Evolutionary conservation across 64 coral and sea anemone genomes (phyloP), one percentile per base, ranked within the genome.

Genomic region (Hydrozoanthus tunicans): DNA sequence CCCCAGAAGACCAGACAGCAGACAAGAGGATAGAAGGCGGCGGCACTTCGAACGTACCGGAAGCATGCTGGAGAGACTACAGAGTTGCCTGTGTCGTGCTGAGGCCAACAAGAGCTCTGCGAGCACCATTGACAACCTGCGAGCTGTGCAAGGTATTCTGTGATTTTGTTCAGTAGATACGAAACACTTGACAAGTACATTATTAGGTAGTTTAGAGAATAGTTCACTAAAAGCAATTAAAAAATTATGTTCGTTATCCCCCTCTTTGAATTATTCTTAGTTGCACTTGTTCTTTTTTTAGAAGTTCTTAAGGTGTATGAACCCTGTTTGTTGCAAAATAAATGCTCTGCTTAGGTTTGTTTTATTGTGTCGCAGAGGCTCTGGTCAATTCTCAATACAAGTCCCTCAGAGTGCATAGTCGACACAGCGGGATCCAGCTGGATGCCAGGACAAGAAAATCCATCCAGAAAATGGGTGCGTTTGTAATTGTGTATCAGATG

Each of bases 361-460:
- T 60, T 59, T 75, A 13, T 32, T 15, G 53, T 74, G 69, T 88
- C 73, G 11, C 69, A 88, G 84, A 88, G 24, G 68, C 66, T 73
- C 69, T 88, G 9, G 54, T 32, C 4, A 86, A 67, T 59, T 88
- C 84, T 59, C 84, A 88, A 24, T 88, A 73, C 55, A 88, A 88
- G 55, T 88, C 84, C 9, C 59, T 66, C 9, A 74, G 84, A 59
- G 25, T 56, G 24, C 84, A 88, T 67, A 88, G 84, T 6, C 59
- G 84, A 56, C 84, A 88, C 55, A 88, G 84, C 56, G 84, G 84
- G 5, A 88, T 88, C 59, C 67, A 88, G 52, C 68, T 88, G n/a
- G 84, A 88, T 59, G 84, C 84, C 56, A 73, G 68, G 23, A 86
- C 83, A 17, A 58, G 83, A 59, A 86, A 86, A 86, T 86, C 83